Conservation (phyloP, 2,113 vertebrate species). For the Phalacrocorax aristotelis region DNA sequence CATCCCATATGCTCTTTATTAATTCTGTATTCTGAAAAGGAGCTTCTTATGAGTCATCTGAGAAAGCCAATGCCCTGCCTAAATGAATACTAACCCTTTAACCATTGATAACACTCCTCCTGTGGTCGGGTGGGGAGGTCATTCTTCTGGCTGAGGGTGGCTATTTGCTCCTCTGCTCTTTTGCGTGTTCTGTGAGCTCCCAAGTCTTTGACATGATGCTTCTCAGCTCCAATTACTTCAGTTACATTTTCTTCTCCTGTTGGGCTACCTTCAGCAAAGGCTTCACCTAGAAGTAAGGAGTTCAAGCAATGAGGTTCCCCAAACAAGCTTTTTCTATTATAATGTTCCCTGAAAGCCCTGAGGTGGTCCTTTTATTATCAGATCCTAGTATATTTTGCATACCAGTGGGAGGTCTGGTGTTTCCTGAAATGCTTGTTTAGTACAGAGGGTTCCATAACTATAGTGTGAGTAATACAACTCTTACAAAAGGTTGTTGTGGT, state of each 20-base stretch:
- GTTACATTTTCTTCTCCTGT: constrained; percentile 51
- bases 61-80: background rate
- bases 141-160: constrained; percentile 42
- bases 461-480: background rate
- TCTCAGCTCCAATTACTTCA: constrained; percentile 34
- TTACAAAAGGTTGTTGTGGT: background rate
- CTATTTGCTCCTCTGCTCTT: constrained; percentile 48
- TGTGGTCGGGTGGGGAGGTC: constrained; percentile 34
- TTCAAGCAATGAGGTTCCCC: background rate
- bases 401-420: background rate
- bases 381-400: background rate
- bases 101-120: background rate
- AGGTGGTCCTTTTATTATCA: constrained; percentile 3
- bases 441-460: background rate
- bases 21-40: background rate
- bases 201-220: constrained; percentile 2
- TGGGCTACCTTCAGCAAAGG: constrained; percentile 14
- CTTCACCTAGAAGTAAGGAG: constrained; percentile 31
- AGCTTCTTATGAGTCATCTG: background rate
- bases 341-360: background rate
- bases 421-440: constrained; percentile 37
- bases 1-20: constrained; percentile 6
- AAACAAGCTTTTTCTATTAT: background rate
- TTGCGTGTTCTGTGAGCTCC: background rate
- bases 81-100: background rate